A percentile compares a stretch with the other conserved stretches of the same genome.
Evolutionary conservation across 2,888 invertebrate species (phyloP).

Genomic region (Caenorhabditis becei): DNA sequence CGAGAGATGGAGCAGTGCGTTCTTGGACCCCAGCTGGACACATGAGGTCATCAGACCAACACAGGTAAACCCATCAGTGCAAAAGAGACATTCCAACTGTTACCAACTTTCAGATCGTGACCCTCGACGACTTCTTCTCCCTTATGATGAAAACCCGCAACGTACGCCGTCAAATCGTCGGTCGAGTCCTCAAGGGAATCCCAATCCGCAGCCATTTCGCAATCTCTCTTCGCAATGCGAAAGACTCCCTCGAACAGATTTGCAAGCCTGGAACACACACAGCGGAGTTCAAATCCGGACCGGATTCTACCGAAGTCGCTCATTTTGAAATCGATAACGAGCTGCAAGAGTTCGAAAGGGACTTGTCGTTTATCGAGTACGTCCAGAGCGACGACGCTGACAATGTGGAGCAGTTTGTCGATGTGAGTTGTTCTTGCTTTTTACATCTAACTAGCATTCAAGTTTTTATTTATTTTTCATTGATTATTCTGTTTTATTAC

Average conservation of each 20-base stretch:
- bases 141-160: conserved; percentile 81
- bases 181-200: conserved; percentile 80
- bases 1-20: conserved; percentile 69
- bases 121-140: conserved; percentile 80
- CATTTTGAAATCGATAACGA: conserved; percentile 78
- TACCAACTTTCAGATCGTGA: conserved; percentile 69
- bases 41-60: conserved; percentile 78
- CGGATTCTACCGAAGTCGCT: conserved; percentile 64
- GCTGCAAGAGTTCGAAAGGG: conserved; percentile 78
- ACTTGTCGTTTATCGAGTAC: conserved; percentile 79
- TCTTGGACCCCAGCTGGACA: conserved; percentile 81
- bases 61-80: conserved; percentile 36
- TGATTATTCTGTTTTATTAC: conserved; percentile 16
- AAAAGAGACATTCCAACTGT: background rate
- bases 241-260: conserved; percentile 75
- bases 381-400: conserved; percentile 80
- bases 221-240: conserved; percentile 80
- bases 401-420: conserved; percentile 81
- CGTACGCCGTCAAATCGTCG: conserved; percentile 80
- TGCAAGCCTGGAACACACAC: conserved; percentile 73
- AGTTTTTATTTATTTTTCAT: conserved; percentile 17
- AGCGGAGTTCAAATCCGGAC: conserved; percentile 56
- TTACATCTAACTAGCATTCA: too few relatives aligned
- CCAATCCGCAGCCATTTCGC: conserved; percentile 80
- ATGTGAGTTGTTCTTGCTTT: conserved; percentile 70